Conservation (phyloP, 2,113 vertebrate species). For the Nematolebias whitei region DNA sequence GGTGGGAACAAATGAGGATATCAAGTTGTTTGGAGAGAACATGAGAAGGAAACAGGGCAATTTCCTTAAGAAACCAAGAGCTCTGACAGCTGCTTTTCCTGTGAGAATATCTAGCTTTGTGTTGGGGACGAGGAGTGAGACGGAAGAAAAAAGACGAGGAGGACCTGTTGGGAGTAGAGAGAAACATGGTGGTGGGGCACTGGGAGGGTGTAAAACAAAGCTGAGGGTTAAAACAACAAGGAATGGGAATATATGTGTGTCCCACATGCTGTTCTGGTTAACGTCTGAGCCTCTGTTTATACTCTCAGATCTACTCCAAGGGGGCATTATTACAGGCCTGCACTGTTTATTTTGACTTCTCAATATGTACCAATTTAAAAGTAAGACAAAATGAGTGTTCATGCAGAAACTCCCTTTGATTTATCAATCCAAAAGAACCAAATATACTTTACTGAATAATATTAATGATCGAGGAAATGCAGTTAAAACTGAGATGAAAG, state of each 20-base stretch:
- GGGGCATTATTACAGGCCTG: slow-evolving; percentile 22
- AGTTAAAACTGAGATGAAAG: background rate
- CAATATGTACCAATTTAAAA: slow-evolving; percentile 26
- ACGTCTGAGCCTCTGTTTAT: slow-evolving; percentile 41
- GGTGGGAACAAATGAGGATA: slow-evolving; percentile 3
- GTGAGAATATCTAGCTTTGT: slow-evolving; percentile 7
- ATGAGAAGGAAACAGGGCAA: slow-evolving; percentile 20
- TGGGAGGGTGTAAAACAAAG: slow-evolving; percentile 2
- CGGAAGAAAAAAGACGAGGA: slow-evolving; percentile 32
- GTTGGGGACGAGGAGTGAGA: slow-evolving; percentile 9
- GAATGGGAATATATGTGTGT: slow-evolving; percentile 27
- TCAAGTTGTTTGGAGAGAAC: slow-evolving; percentile 1
- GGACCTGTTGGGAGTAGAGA: slow-evolving; percentile 3
- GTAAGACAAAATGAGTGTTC: slow-evolving; percentile 29
- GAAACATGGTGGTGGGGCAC: background rate
- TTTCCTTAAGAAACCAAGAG: slow-evolving; percentile 9
- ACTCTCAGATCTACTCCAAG: slow-evolving; percentile 29
- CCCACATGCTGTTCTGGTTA: slow-evolving; percentile 50
- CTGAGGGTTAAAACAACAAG: slow-evolving; percentile 14
- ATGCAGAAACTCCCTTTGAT: slow-evolving; percentile 26
- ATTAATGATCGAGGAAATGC: slow-evolving; percentile 14
- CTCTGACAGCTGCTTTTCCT: slow-evolving; percentile 18
- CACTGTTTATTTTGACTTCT: slow-evolving; percentile 47
- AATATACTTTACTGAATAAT: slow-evolving; percentile 10
- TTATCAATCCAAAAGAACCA: slow-evolving; percentile 1